Percentiles rank a stretch among this genome's conserved stretches.
phyloP scores from a whole-genome alignment of 1,140 invertebrate species.

The Halyomorpha halys region DNA sequence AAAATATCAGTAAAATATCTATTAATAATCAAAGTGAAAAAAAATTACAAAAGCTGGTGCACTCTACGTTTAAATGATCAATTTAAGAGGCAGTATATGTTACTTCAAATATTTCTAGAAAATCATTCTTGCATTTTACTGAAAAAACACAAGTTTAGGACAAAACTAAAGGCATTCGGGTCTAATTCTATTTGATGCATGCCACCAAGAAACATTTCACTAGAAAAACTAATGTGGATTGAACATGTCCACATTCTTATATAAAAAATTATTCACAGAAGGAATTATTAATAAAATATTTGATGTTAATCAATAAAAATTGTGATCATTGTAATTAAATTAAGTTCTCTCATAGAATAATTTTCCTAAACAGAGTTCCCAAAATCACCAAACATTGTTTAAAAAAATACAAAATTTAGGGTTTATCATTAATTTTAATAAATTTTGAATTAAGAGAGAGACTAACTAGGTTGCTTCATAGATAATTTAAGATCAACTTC shows the following conservation, averaged over 20 bases:
- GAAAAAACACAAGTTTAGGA: constrained; percentile 19
- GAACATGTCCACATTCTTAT: constrained; percentile 24
- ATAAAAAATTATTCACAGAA: background rate
- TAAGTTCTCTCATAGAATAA: background rate
- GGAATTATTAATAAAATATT: background rate
- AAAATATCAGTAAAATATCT: too few species aligned
- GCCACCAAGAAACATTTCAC: constrained; percentile 34
- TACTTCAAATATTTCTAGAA: constrained; percentile 10
- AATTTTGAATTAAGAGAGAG: too few species aligned
- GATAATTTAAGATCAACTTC: too few species aligned
- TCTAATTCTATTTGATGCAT: constrained; percentile 29
- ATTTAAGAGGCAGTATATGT: constrained; percentile 31
- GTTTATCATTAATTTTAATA: too few species aligned
- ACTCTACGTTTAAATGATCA: constrained; percentile 26
- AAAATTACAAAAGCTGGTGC: constrained; percentile 25
- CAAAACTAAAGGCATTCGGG: constrained; percentile 24
- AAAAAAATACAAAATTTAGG: too few species aligned
- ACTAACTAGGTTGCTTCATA: too few species aligned
- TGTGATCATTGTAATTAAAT: background rate
- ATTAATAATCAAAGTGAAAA: constrained; percentile 8
- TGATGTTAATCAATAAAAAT: background rate
- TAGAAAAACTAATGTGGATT: constrained; percentile 21
- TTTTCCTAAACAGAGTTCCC: background rate
- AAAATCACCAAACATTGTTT: constrained; percentile 11
- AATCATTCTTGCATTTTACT: constrained; percentile 21